These are phyloP conservation scores for Alexandromys oeconomus DNA, from an alignment of 2,797 vertebrate species.

Conservation along the genomic window DNA sequence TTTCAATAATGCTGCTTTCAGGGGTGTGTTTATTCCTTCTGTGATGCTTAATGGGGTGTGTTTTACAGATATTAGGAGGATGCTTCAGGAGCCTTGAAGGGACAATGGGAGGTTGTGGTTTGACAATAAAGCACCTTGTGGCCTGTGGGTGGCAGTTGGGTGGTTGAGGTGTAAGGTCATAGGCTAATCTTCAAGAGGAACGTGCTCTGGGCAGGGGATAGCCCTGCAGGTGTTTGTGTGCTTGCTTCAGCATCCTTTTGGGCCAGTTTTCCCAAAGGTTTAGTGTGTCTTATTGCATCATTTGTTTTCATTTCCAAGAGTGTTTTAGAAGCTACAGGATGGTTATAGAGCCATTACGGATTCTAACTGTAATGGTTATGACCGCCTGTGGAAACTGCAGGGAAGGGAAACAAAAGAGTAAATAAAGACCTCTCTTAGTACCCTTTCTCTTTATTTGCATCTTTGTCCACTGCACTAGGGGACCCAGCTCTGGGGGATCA, in stretches of 20 bases:
- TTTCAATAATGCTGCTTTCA: conserved; percentile 68
- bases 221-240: not conserved
- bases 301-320: conserved; percentile 79
- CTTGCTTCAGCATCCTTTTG: conserved; percentile 18
- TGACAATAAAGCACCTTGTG: conserved; percentile 52
- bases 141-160: not conserved
- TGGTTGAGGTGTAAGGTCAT: conserved; percentile 50
- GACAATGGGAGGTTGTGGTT: conserved; percentile 66
- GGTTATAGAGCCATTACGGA: conserved; percentile 3
- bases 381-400: conserved; percentile 38
- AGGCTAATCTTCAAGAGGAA: conserved; percentile 49
- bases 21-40: conserved; percentile 55
- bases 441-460: conserved; percentile 29
- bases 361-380: conserved; percentile 65
- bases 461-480: not conserved
- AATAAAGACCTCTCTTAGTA: conserved; percentile 46
- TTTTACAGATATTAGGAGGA: conserved; percentile 72
- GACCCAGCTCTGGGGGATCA: not conserved
- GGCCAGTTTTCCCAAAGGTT: conserved; percentile 63
- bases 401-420: conserved; percentile 53
- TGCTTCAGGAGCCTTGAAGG: conserved; percentile 66
- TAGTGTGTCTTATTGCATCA: conserved; percentile 56
- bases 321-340: conserved; percentile 60
- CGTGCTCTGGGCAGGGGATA: not conserved
- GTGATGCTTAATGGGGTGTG: conserved; percentile 52